Conservation (phyloP, 2,888 invertebrate genomes). For the Steinernema hermaphroditum region DNA sequence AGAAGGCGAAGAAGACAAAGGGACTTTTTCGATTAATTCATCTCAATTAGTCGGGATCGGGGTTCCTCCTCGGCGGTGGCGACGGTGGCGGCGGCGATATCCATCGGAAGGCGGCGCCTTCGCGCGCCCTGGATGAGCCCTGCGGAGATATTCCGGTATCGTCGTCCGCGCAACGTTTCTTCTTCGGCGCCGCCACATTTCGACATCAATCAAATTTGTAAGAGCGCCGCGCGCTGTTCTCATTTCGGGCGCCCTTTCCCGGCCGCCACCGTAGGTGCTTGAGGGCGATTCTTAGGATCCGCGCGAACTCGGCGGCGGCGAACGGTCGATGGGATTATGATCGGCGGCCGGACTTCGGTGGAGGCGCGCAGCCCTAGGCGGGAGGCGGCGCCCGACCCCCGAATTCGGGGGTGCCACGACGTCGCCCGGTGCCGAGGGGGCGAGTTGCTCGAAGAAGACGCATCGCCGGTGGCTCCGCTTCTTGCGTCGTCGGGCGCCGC, state of each 20-base stretch:
- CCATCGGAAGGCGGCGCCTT: neutral
- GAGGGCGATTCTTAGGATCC: conserved; percentile 19
- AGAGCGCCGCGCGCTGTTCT: conserved; percentile 23
- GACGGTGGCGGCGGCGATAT: neutral
- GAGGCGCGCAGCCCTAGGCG: neutral
- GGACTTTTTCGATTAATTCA: conserved; percentile 15
- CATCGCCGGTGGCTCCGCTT: conserved; percentile 12
- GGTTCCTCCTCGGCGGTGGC: conserved; percentile 25
- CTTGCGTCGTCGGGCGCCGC: neutral
- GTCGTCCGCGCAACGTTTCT: conserved; percentile 27
- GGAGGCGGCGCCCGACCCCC: conserved; percentile 1
- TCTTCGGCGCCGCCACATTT: conserved; percentile 28
- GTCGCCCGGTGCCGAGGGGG: conserved; percentile 1
- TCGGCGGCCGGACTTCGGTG: neutral
- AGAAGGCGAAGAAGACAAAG: conserved; percentile 4
- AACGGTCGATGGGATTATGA: conserved; percentile 7
- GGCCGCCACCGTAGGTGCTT: conserved; percentile 15
- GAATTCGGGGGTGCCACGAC: conserved; percentile 9
- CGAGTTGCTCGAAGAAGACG: neutral
- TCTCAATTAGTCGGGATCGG: conserved; percentile 24
- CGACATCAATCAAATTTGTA: conserved; percentile 30
- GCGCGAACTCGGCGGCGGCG: neutral
- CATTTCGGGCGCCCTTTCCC: conserved; percentile 11
- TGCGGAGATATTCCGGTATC: conserved; percentile 29
- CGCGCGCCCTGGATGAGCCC: neutral